Evolutionary conservation across 2,797 vertebrate species (phyloP), one percentile per base, ranked within the genome.

Genomic region (Acanthurus tractus): DNA sequence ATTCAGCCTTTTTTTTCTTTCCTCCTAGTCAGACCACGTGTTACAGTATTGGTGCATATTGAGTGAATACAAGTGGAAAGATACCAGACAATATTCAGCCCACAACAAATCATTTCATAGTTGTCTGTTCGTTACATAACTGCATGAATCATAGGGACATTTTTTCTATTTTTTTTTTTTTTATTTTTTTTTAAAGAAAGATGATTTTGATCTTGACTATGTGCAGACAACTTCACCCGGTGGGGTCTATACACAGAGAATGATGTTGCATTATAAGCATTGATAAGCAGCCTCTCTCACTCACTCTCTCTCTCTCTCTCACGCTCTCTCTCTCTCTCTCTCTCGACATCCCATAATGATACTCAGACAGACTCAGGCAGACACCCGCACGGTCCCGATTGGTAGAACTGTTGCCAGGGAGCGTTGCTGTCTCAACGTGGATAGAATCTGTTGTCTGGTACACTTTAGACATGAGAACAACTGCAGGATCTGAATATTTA

Each of bases 401-500:
- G 94, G 94, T 89, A 91, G 92, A 92, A 86, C 92, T 93, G 95
- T 96, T 96, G 93, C 95, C 94, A 94, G 94, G 95, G 92, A 93
- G 93, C 92, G 87, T 89, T 91, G 91, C 89, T 76, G 90, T 93
- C 91, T 94, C 93, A 91, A 91, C 92, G 91, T 94, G 93, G 90
- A 92, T 90, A 92, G 95, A 95, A 94, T 94, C 88, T 94, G 93
- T 94, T 94, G 93, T 93, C 93, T 93, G 92, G 92, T 90, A 89
- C 85, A 90, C 92, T 94, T 94, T 92, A 94, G 89, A 94, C 93
- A 93, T 94, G 94, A 94, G 93, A 94, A 93, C 91, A 89, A 93
- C 94, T 93, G 95, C 94, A 95, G 93, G 92, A 94, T 94, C 93
- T 96, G 94, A 96, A 96, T 96, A 96, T 96, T 95, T 95, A 95